Evolutionary conservation across 2,888 invertebrate species (phyloP).

Genomic region (Ceratothoa steindachneri): DNA sequence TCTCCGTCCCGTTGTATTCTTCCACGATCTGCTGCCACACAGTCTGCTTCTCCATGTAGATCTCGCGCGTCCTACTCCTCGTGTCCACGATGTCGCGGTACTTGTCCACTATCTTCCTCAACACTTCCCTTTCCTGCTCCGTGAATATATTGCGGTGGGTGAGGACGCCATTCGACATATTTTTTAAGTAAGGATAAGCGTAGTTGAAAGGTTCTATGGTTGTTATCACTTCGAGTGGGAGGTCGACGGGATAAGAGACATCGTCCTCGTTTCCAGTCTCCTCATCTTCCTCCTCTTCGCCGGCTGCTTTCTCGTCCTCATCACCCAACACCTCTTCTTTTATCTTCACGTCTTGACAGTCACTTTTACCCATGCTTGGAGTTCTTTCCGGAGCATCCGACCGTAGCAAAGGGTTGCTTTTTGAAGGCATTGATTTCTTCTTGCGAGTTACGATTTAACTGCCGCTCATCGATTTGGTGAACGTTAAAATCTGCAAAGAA

Average conservation of each 20-base stretch:
- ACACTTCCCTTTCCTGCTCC: slow-evolving; percentile 27
- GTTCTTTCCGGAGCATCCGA: not conserved
- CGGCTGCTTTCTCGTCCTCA: not conserved
- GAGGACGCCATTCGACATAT: slow-evolving; percentile 42
- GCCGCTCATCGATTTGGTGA: not conserved
- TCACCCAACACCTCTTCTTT: not conserved
- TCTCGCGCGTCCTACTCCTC: slow-evolving; percentile 39
- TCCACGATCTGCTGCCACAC: slow-evolving; percentile 46
- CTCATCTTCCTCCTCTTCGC: not conserved
- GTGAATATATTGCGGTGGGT: slow-evolving; percentile 43
- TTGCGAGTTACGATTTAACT: not conserved
- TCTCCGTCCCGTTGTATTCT: slow-evolving; percentile 45
- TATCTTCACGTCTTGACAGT: not conserved
- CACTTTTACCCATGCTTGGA: not conserved
- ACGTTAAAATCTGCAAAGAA: not conserved
- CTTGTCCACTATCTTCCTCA: slow-evolving; percentile 39
- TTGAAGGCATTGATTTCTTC: not conserved
- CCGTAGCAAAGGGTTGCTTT: not conserved
- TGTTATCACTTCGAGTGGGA: slow-evolving; percentile 39
- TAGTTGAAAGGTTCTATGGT: slow-evolving; percentile 37
- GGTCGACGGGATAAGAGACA: slow-evolving; percentile 25
- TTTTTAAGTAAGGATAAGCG: slow-evolving; percentile 36
- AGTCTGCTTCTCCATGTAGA: slow-evolving; percentile 42
- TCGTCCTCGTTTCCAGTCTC: not conserved
- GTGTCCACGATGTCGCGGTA: slow-evolving; percentile 45